A percentile compares a stretch with the other conserved stretches of the same genome.
These are phyloP conservation scores for Agrochola lota DNA, from an alignment of 2,888 invertebrate species.

Conservation along the genomic window DNA sequence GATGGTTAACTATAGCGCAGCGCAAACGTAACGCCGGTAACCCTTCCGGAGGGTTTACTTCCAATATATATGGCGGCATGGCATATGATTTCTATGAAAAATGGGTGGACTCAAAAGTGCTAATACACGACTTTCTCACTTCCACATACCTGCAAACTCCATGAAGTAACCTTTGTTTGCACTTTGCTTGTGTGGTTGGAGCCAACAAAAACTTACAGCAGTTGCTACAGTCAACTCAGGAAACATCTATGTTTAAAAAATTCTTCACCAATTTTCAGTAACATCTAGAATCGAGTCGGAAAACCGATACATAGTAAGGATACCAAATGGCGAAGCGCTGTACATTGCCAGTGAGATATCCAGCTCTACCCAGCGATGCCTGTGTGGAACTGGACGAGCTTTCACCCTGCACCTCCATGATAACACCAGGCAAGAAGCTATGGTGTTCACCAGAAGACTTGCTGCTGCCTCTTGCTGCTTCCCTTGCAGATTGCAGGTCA, in stretches of 20 bases:
- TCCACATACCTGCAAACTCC: not conserved
- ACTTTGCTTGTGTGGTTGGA: not conserved
- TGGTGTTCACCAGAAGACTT: slow-evolving; percentile 93
- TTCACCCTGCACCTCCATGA: slow-evolving; percentile 95
- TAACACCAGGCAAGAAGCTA: slow-evolving; percentile 95
- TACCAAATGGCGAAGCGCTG: slow-evolving; percentile 94
- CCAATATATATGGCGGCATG: too few relatives aligned
- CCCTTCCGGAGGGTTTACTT: too few relatives aligned
- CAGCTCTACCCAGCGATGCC: slow-evolving; percentile 90
- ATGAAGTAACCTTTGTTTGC: not conserved
- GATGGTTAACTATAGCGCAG: too few relatives aligned
- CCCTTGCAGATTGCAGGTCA: slow-evolving; percentile 93
- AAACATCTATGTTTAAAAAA: not conserved
- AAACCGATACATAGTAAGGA: slow-evolving; percentile 93
- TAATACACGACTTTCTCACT: not conserved
- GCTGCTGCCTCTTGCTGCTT: slow-evolving; percentile 93
- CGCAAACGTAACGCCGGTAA: too few relatives aligned
- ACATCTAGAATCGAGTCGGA: slow-evolving; percentile 92
- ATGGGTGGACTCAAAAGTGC: too few relatives aligned
- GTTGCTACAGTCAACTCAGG: not conserved
- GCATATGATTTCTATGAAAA: too few relatives aligned
- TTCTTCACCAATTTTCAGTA: slow-evolving; percentile 80
- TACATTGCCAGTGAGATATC: slow-evolving; percentile 94
- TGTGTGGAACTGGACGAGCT: slow-evolving; percentile 93
- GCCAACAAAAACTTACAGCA: too few relatives aligned